Base-by-base conservation (phyloP, 2,113 vertebrate species). In the Poeciliopsis occidentalis region DNA sequence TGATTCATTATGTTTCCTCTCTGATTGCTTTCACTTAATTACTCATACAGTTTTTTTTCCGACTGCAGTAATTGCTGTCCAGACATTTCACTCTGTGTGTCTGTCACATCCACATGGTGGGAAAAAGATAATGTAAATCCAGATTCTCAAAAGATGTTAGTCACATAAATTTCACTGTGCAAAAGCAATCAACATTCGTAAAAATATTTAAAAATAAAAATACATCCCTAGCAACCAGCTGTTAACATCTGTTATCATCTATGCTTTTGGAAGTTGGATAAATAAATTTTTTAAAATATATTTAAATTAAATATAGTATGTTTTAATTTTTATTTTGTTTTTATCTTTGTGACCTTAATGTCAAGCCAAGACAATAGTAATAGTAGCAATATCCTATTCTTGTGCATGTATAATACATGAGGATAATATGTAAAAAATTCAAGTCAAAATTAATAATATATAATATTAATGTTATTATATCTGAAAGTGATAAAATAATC, bases 11-110 rank as follows among this genome's bases (percentile, higher is more conserved):
- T 60, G 57, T 31, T 47, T 8, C 8, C 4, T n/a, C 12, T 3
- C 60, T 30, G 4, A 17, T 75, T 54, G 44, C 57, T 69, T 67
- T 60, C 51, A 57, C 67, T 73, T 57, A 27, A 67, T 73, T 69
- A 32, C 44, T 81, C 54, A 26, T 26, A 30, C 37, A 44, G 3
- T 17, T 1, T 73, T 74, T 74, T 65, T 68, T 47, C 27, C 44
- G 34, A 30, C n/a, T 7, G 13, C 13, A 1, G 57, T 67, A 67
- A 78, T 72, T 78, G 31, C 24, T 41, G 57, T 65, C 66, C 12
- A 32, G 30, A 31, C 24, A 4, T 64, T 81, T 71, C 12, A 57
- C 19, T 32, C 26, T 10, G 22, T 19, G 47, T 22, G 47, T 54
- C 22, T 7, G 11, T 57, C 51, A 57, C 31, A 29, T 67, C 8